Conservation (phyloP, 2,888 invertebrate genomes). For the Mythimna lalbum region DNA sequence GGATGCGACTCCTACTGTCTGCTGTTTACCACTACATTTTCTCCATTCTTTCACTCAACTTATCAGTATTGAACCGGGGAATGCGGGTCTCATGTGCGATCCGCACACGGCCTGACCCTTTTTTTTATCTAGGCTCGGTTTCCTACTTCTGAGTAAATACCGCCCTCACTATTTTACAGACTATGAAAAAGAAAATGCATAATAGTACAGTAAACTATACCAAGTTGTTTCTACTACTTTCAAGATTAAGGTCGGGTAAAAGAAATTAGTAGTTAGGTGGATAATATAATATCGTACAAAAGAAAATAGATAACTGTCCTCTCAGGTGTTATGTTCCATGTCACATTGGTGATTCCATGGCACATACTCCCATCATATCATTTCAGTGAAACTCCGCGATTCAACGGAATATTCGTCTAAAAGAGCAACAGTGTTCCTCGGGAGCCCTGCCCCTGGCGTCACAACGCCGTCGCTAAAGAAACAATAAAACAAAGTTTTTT, state of each 20-base stretch:
- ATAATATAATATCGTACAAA: neutral
- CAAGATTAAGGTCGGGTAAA: neutral
- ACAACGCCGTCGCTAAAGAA: slow-evolving; percentile 15
- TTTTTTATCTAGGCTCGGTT: neutral
- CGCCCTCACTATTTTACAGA: neutral
- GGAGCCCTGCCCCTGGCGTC: neutral
- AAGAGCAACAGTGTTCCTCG: slow-evolving; percentile 1
- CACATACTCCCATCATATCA: neutral
- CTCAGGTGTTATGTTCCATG: neutral
- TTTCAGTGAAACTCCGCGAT: neutral
- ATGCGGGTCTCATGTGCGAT: no score
- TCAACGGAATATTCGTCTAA: neutral
- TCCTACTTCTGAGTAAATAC: neutral
- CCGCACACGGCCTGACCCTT: neutral
- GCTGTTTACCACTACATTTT: neutral
- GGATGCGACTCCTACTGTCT: slow-evolving; percentile 17
- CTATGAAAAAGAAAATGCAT: neutral
- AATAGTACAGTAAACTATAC: no score
- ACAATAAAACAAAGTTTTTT: slow-evolving; percentile 56
- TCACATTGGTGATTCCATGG: neutral
- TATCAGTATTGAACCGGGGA: neutral
- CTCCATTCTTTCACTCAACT: neutral
- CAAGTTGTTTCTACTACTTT: no score
- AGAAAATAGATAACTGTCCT: neutral
- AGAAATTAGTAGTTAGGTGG: neutral